Evolutionary conservation across 2,797 vertebrate genomes (phyloP), one percentile per base, ranked within the genome.

Genomic region (Helicolenus hilgendorfi): DNA sequence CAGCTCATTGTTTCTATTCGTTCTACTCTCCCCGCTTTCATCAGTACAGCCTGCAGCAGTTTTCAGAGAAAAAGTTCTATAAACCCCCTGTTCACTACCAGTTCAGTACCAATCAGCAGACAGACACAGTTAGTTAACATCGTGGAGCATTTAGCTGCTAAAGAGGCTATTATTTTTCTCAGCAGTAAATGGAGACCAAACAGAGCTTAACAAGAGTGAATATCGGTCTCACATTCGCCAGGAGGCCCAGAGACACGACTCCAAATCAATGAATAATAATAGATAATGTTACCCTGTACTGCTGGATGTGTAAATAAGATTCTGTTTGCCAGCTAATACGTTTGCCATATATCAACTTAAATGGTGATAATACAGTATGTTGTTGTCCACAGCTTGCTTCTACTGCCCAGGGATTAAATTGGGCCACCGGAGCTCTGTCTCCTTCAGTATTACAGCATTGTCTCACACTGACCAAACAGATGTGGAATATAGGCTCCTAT

Each of bases 41-140:
- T 22, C 10, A 56, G n/a, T 22, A 56, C 53, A 56, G 53, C 53
- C 53, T 5, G 22, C 55, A 45, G 41, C 41, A 45, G 41, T 45
- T 45, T 45, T 0, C 41, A 0, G 41, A 0, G 7, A 45, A 45
- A 45, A 45, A 3, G 41, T 18, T 18, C 0, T 0, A 49, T 49
- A 49, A 49, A 49, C 18, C 56, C 3, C 26, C 1, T 60, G 0
- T 41, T 2, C 18, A 18, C 1, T 41, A 22, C 7, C 20, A 49
- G 38, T 26, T 10, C 20, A 63, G 13, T n/a, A 45, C 15, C 35
- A 73, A 59, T 29, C 22, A 60, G 11, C 31, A 58, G 10, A 7
- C 31, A 24, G 22, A 72, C 13, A 58, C 0, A 59, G 14, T 26
- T 18, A 33, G 18, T 1, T 0, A 62, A 38, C 15, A 38, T 29